Conservation (phyloP, 2,113 vertebrate genomes). For the Pteropus alecto region DNA sequence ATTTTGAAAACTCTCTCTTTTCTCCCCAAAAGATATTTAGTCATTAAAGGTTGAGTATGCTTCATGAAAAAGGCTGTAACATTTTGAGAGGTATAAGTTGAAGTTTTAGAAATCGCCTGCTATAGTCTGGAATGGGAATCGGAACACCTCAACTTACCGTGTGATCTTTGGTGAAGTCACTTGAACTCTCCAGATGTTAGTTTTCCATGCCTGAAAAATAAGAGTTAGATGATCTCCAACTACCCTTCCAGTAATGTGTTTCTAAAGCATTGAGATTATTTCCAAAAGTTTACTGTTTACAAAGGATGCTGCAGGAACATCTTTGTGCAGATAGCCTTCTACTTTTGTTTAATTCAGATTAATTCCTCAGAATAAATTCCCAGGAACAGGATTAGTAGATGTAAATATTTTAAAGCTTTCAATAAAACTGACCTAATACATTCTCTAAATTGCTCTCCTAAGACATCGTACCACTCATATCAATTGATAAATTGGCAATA, state of each 20-base stretch:
- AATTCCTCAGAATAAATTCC: background rate
- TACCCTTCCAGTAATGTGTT: background rate
- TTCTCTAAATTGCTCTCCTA: background rate
- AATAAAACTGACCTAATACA: background rate
- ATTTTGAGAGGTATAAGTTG: background rate
- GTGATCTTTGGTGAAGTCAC: background rate
- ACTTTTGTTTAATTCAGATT: background rate
- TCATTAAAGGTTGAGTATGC: background rate
- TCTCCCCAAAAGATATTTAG: background rate
- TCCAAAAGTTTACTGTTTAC: background rate
- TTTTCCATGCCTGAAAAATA: background rate
- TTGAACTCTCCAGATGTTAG: background rate
- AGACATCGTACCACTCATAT: background rate
- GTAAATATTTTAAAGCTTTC: slow-evolving; percentile 33
- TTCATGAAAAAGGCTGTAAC: background rate
- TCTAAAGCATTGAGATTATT: background rate
- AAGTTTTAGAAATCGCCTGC: background rate
- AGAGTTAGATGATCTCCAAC: background rate
- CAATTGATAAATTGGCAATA: background rate
- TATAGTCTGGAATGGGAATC: background rate
- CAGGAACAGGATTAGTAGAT: background rate
- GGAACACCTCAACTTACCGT: background rate
- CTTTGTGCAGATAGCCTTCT: background rate
- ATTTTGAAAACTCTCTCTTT: background rate
- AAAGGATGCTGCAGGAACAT: background rate